Evolutionary conservation across 1,140 invertebrate species (phyloP), one percentile per base, ranked within the genome.

Genomic region (Psix sp.): DNA sequence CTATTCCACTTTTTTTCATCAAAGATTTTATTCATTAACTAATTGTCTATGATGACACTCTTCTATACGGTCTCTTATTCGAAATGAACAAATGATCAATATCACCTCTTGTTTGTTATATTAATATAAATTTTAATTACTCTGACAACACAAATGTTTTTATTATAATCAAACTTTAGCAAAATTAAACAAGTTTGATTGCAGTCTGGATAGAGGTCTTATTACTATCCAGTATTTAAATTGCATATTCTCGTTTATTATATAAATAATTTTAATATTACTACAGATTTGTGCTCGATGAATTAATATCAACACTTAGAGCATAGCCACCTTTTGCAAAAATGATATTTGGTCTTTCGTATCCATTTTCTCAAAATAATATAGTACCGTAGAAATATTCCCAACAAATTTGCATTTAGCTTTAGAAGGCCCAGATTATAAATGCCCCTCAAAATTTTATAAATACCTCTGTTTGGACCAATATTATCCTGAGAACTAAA

Each of bases 211-310:
- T 9, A 4, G 35, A 38, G 9, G 35, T 38, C n/a, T 38, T 38
- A 1, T 16, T 16, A 16, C 2, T 3, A 16, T 38, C 4, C 6
- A 7, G 9, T 1, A 38, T 38, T 38, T 38, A 5, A 38, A 38
- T 38, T 38, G 14, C 14, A 38, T 5, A 16, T 15, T 38, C 2
- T 60, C 33, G 13, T 15, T 13, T 60, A 9, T 1, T 3, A 16
- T 38, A 35, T 3, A 14, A 35, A 35, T 35, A 16, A 38, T 38
- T 9, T 60, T 16, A 38, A 38, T 16, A 14, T 16, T 3, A 38
- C 17, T 16, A 2, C 46, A 6, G 0, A 43, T 84, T 81, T 83
- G 82, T 75, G 59, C 35, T 9, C 74, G 17, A 3, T 70, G 54
- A n/a, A 45, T 70, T 7, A 63, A 70, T 7, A 24, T 21, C 13